Conservation (phyloP, 2,888 invertebrate species). For the Agriopis marginaria region DNA sequence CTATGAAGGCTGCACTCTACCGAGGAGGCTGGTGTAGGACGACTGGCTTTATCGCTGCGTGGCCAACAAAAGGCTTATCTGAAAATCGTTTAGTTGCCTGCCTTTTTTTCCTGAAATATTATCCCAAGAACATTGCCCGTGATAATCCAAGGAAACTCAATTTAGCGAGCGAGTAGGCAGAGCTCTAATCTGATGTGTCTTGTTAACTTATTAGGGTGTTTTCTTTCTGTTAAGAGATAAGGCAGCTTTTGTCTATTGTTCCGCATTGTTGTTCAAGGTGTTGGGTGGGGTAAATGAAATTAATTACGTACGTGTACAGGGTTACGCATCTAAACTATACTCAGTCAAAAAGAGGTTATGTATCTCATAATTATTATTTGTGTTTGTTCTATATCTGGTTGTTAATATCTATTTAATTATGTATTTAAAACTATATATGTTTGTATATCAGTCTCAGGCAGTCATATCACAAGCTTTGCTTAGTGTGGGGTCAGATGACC, state of each 20-base stretch:
- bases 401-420: no score
- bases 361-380: no score
- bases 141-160: conserved; percentile 22
- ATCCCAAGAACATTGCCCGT: not conserved
- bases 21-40: no score
- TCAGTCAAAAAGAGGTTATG: no score
- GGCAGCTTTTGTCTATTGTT: conserved; percentile 9
- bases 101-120: not conserved
- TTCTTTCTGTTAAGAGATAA: conserved; percentile 2
- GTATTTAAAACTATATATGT: no score
- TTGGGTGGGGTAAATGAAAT: not conserved
- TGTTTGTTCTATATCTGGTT: no score
- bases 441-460: no score
- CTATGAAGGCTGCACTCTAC: no score
- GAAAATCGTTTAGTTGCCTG: not conserved
- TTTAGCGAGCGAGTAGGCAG: conserved; percentile 14
- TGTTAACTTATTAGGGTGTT: conserved; percentile 14
- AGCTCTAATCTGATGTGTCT: conserved; percentile 8
- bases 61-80: not conserved
- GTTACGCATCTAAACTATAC: no score
- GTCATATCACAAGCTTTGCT: no score
- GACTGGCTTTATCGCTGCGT: no score
- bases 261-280: not conserved
- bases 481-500: no score
- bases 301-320: not conserved